Evolutionary conservation across 2,888 invertebrate genomes (phyloP), one percentile per base, ranked within the genome.

Genomic region (Hyalella azteca): DNA sequence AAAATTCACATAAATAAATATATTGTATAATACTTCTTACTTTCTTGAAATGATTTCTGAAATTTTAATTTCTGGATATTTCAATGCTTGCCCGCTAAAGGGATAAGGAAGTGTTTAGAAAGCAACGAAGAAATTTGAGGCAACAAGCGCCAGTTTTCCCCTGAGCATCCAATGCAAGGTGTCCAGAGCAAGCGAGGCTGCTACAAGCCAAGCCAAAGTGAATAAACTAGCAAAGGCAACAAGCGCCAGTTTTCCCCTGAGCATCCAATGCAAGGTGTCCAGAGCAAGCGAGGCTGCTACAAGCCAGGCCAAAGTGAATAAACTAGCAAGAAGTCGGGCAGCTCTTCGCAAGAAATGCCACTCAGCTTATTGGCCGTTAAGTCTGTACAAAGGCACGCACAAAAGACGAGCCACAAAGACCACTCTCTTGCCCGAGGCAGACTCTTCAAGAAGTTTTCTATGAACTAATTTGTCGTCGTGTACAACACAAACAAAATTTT

Each of bases 331-430:
- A 59, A 59, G 29, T 66, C 66, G 36, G 66, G 29, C 66, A 66
- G 39, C 29, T 36, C 36, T 19, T 36, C 29, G 36, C 26, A 32
- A 36, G 66, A 29, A 66, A 36, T 66, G 66, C 66, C 66, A 66
- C 66, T 66, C 66, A 66, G 66, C 66, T 66, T 66, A 66, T 66
- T 66, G 66, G 66, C 66, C 29, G 66, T 66, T 66, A 66, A 66
- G 66, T 66, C 66, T n/a, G 4, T 66, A 66, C 66, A 54, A 54
- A 54, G 54, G 26, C 54, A 4, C 26, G 54, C 54, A 54, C 54
- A 26, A 54, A 29, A 66, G 39, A 66, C 32, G 36, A 36, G 36
- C 66, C 29, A 66, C 66, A 66, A 66, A 66, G 66, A 36, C 66
- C 29, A n/a, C 29, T 54, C 32, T 32, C 66, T 36, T 36, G 66